Evolutionary conservation across 2,888 invertebrate genomes (phyloP).

Genomic region (Cheilosia scutellata): DNA sequence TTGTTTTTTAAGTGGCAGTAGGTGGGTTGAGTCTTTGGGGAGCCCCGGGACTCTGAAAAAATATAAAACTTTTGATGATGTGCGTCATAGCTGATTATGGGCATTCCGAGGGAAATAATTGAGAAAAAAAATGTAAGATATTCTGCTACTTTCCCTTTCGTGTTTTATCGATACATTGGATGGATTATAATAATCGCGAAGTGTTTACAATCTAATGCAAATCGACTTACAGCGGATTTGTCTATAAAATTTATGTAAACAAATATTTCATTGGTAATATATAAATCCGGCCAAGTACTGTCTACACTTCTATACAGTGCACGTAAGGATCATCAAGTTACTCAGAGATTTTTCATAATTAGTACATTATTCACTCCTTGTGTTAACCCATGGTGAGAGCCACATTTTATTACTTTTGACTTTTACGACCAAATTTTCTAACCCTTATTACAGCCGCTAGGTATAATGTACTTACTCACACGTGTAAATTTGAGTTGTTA

Average conservation of each 20-base stretch:
- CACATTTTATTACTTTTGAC: neutral
- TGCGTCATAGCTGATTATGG: slow-evolving; percentile 23
- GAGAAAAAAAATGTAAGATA: slow-evolving; percentile 19
- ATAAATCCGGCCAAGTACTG: neutral
- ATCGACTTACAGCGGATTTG: slow-evolving; percentile 11
- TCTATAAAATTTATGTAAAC: neutral
- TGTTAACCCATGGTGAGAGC: no score
- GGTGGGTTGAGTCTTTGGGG: neutral
- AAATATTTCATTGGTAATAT: slow-evolving; percentile 4
- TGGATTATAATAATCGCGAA: neutral
- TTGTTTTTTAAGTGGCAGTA: neutral
- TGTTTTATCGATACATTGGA: slow-evolving; percentile 1
- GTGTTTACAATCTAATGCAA: neutral
- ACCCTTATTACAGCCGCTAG: neutral
- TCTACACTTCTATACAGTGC: neutral
- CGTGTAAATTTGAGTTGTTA: slow-evolving; percentile 21
- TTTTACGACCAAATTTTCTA: slow-evolving; percentile 8
- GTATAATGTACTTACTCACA: slow-evolving; percentile 7
- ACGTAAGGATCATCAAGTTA: neutral
- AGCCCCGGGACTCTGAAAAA: neutral
- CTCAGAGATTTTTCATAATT: no score
- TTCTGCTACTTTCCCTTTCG: slow-evolving; percentile 7
- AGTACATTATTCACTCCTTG: no score
- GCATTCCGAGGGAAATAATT: slow-evolving; percentile 12
- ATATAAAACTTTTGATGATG: neutral